These are phyloP conservation scores for Philereme vetulata DNA, from an alignment of 2,888 invertebrate genomes.

Conservation along the genomic window DNA sequence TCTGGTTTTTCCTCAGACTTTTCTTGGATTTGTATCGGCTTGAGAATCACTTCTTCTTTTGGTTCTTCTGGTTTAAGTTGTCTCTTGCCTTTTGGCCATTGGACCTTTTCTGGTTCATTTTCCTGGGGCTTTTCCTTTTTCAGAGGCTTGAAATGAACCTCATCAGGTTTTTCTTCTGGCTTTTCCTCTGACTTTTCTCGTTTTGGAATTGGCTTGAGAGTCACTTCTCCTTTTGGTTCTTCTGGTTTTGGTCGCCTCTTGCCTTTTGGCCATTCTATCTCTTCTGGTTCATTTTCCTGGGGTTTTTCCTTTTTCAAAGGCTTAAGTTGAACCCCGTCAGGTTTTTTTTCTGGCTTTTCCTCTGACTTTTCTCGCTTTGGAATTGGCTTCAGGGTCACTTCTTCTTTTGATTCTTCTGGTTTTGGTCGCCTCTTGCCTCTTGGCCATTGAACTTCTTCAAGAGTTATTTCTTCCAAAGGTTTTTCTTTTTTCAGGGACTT, in stretches of 20 bases:
- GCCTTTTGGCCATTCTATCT: conserved; percentile 50
- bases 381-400: conserved; percentile 49
- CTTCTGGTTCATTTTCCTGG: conserved; percentile 53
- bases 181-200: conserved; percentile 57
- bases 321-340: not conserved
- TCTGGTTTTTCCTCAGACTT: conserved; percentile 54
- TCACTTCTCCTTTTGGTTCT: conserved; percentile 53
- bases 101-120: conserved; percentile 45
- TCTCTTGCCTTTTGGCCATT: conserved; percentile 40
- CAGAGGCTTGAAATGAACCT: conserved; percentile 26
- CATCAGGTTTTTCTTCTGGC: conserved; percentile 49
- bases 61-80: conserved; percentile 49
- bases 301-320: conserved; percentile 28
- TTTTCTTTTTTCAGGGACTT: conserved; percentile 58
- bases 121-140: conserved; percentile 48
- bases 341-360: conserved; percentile 42
- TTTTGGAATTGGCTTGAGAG: conserved; percentile 64
- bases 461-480: conserved; percentile 63
- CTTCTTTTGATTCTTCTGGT: conserved; percentile 55
- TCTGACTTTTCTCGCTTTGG: conserved; percentile 50
- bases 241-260: conserved; percentile 49
- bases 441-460: conserved; percentile 50
- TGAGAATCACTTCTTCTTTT: conserved; percentile 58
- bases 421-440: conserved; percentile 43
- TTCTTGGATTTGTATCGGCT: conserved; percentile 55